Evolutionary conservation across 2,113 vertebrate species (phyloP).

Genomic region (Chrysochloris asiatica): DNA sequence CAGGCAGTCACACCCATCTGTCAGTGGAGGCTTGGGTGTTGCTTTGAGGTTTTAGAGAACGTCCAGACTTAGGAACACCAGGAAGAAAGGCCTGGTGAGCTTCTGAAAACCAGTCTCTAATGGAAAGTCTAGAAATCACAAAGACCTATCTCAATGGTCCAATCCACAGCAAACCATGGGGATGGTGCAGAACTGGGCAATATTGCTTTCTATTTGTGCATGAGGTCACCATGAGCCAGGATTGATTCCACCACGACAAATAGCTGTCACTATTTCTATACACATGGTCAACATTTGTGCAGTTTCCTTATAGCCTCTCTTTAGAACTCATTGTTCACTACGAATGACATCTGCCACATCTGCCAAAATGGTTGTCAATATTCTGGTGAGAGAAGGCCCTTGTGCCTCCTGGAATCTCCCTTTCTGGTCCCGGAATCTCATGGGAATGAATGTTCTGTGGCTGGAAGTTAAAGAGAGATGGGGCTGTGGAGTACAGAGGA

Average conservation of each 20-base stretch:
- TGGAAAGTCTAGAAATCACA: too few relatives aligned
- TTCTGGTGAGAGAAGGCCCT: too few relatives aligned
- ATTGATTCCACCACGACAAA: not conserved
- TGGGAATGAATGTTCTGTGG: fast-evolving
- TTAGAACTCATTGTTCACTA: not conserved
- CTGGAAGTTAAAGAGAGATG: not conserved
- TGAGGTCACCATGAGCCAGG: too few relatives aligned
- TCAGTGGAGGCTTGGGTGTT: not conserved
- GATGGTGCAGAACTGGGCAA: not conserved
- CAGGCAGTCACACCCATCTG: not conserved
- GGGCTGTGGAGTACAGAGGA: not conserved
- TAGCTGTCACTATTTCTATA: not conserved
- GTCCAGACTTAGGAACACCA: not conserved
- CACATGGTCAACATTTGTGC: not conserved
- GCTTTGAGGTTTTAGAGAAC: not conserved
- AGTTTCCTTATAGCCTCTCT: not conserved
- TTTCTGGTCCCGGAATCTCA: not conserved
- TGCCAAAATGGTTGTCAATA: not conserved
- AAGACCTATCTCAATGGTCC: not conserved
- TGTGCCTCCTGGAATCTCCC: not conserved
- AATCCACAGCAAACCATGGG: not conserved
- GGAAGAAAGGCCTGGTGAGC: not conserved
- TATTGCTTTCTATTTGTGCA: not conserved
- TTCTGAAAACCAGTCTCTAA: not conserved
- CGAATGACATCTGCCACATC: not conserved